phyloP scores from a whole-genome alignment of 2,113 vertebrate species.

The Pontoporia blainvillei region DNA sequence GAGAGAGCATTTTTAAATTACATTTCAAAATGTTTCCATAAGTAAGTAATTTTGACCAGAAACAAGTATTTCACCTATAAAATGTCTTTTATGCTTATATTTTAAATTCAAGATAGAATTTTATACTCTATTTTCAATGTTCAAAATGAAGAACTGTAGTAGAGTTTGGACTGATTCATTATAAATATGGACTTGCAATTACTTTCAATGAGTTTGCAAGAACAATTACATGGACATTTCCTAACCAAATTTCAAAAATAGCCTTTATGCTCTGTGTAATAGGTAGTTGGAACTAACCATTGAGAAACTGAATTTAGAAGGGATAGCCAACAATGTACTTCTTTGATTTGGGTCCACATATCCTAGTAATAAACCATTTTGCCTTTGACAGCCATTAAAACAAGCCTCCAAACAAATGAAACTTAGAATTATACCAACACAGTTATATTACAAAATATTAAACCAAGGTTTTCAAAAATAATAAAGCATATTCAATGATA shows the following conservation, averaged over 20 bases:
- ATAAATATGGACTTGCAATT: background rate
- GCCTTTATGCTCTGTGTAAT: background rate
- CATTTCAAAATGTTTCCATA: background rate
- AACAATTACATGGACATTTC: background rate
- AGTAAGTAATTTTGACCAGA: background rate
- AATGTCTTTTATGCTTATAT: background rate
- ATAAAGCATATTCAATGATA: background rate
- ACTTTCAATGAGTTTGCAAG: background rate
- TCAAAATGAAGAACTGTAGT: background rate
- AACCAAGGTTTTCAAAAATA: background rate
- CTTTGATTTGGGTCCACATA: background rate
- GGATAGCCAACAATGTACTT: background rate
- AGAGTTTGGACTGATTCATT: background rate
- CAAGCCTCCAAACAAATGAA: background rate
- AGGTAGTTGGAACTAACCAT: background rate
- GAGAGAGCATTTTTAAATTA: background rate
- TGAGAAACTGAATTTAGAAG: background rate
- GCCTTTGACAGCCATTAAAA: background rate
- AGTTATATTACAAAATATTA: background rate
- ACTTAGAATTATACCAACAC: background rate
- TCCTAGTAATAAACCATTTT: background rate
- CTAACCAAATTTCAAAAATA: background rate
- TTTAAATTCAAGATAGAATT: background rate
- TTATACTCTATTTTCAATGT: background rate
- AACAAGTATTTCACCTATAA: background rate